phyloP scores from a whole-genome alignment of 1,140 invertebrate genomes.

The Drosophila guanche region DNA sequence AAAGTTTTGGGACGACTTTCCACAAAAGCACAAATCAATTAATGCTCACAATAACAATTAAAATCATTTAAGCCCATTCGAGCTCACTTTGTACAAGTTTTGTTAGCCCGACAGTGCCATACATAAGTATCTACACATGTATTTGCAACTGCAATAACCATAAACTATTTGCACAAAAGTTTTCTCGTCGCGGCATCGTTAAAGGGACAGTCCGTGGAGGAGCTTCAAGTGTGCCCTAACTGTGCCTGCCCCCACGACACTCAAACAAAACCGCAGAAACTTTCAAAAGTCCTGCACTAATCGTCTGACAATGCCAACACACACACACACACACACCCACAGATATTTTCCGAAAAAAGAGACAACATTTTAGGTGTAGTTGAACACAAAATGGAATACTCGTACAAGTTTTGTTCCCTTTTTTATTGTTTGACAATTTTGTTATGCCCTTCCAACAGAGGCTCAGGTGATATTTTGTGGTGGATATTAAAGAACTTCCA shows the following conservation, averaged over 20 bases:
- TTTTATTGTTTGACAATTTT: conserved; percentile 25
- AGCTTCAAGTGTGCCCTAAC: conserved; percentile 33
- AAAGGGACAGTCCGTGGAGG: conserved; percentile 41
- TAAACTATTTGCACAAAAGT: conserved; percentile 78
- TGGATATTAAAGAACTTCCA: no score
- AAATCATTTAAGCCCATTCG: conserved; percentile 63
- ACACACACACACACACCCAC: conserved; percentile 9
- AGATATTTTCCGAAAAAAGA: conserved; percentile 16
- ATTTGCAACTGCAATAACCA: conserved; percentile 63
- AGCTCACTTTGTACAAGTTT: conserved; percentile 33
- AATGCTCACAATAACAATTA: conserved; percentile 73
- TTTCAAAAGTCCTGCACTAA: conserved; percentile 74
- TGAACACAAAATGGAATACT: conserved; percentile 33
- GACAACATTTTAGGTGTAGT: conserved; percentile 63
- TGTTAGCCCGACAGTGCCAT: not conserved
- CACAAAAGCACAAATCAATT: conserved; percentile 45
- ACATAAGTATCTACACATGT: conserved; percentile 9
- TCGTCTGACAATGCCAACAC: conserved; percentile 50
- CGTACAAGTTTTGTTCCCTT: conserved; percentile 24
- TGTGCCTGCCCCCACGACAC: no score
- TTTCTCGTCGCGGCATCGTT: conserved; percentile 63
- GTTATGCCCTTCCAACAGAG: not conserved
- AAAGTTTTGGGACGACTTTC: conserved; percentile 28
- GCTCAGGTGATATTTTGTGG: no score
- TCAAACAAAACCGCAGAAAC: conserved; percentile 69